phyloP scores from a whole-genome alignment of 2,113 vertebrate genomes.

The Phrynosoma blainvillii region DNA sequence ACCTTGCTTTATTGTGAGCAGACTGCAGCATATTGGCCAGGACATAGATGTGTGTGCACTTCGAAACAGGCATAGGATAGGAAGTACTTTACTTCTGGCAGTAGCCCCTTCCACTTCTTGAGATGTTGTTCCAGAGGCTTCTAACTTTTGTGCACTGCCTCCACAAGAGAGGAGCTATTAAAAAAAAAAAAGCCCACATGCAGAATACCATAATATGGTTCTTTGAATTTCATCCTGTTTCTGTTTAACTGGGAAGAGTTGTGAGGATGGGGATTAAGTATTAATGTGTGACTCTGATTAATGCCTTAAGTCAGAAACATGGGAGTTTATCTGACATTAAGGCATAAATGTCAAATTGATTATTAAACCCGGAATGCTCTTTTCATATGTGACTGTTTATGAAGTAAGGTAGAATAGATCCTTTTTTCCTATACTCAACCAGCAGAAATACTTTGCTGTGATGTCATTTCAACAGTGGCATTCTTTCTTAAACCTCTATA shows the following conservation, averaged over 20 bases:
- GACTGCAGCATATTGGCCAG: background rate
- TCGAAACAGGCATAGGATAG: background rate
- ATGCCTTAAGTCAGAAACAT: background rate
- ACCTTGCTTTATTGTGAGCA: constrained; percentile 72
- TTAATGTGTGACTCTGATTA: background rate
- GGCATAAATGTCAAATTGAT: background rate
- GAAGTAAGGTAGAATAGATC: background rate
- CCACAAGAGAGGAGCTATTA: background rate
- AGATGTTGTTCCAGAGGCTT: background rate
- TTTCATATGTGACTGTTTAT: background rate
- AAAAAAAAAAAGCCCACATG: background rate
- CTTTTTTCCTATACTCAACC: background rate
- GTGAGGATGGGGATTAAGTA: background rate
- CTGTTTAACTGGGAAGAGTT: background rate
- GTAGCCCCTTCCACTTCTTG: background rate
- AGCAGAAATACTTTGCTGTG: background rate
- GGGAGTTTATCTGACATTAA: background rate
- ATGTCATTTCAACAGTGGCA: background rate
- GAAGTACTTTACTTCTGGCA: background rate
- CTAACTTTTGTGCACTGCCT: too few relatives aligned
- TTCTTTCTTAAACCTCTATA: background rate
- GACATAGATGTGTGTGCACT: background rate
- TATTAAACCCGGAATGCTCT: background rate
- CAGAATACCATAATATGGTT: background rate
- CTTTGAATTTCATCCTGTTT: background rate